Percentiles rank a stretch among this genome's conserved stretches.
Conservation (phyloP, 2,888 invertebrate species). For the Hyppa rectilinea region DNA sequence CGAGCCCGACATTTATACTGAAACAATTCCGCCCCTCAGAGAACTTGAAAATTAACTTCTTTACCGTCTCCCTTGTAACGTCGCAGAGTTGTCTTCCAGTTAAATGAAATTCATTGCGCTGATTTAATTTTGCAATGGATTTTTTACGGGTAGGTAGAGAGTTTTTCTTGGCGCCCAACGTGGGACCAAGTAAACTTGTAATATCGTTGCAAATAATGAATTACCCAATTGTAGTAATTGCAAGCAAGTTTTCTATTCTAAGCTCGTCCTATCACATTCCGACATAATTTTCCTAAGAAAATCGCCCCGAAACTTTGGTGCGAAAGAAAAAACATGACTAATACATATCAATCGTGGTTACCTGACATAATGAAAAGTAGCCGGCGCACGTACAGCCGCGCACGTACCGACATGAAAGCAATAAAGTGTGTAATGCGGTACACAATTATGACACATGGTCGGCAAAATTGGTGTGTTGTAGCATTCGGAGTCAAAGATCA, state of each 20-base stretch:
- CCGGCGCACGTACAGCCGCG: constrained; percentile 40
- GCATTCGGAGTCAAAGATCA: constrained; percentile 40
- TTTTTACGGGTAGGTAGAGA: constrained; percentile 6
- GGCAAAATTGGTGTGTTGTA: constrained; percentile 54
- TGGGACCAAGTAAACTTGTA: constrained; percentile 20
- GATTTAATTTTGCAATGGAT: constrained; percentile 52
- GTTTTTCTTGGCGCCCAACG: constrained; percentile 44
- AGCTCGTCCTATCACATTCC: constrained; percentile 50
- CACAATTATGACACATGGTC: constrained; percentile 66
- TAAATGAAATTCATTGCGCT: constrained; percentile 61
- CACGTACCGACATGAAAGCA: constrained; percentile 59
- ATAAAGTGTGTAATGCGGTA: constrained; percentile 62
- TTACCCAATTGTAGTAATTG: constrained; percentile 6
- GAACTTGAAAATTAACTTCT: constrained; percentile 64
- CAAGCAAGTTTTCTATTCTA: constrained; percentile 35
- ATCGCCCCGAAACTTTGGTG: constrained; percentile 34
- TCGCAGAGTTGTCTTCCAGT: constrained; percentile 52
- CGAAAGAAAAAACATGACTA: constrained; percentile 59
- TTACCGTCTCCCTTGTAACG: constrained; percentile 49
- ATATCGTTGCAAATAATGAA: background rate
- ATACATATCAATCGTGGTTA: constrained; percentile 63
- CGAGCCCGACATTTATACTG: constrained; percentile 48
- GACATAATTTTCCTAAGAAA: constrained; percentile 31
- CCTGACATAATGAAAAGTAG: constrained; percentile 58
- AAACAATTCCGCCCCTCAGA: constrained; percentile 60